A percentile compares a stretch with the other conserved stretches of the same genome.
These are phyloP conservation scores for Trypoxylon attenuatum DNA, from an alignment of 2,888 invertebrate species.

Conservation along the genomic window DNA sequence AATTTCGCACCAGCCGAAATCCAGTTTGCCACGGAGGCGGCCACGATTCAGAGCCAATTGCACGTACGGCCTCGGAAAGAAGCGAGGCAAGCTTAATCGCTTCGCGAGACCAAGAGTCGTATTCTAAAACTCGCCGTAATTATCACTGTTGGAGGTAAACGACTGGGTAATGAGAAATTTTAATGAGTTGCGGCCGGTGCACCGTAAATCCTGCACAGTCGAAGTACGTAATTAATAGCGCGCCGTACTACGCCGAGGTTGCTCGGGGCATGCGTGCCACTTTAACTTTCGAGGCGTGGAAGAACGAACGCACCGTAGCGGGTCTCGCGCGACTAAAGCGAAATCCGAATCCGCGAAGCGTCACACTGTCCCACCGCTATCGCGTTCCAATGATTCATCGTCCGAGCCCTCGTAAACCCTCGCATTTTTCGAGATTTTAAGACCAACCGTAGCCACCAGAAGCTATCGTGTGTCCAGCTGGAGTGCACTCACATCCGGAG, in stretches of 20 bases:
- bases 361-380: neutral
- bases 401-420: no score
- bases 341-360: neutral
- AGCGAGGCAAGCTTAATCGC: conserved; percentile 7
- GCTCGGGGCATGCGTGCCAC: conserved; percentile 3
- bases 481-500: no score
- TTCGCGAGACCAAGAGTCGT: neutral
- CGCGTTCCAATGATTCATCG: no score
- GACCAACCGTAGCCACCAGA: no score
- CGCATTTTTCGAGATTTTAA: no score
- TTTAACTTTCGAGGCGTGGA: conserved; percentile 6
- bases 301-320: neutral
- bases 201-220: conserved; percentile 17
- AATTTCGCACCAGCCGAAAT: no score
- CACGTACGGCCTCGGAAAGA: conserved; percentile 4
- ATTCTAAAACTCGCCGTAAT: conserved; percentile 27
- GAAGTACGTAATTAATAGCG: conserved; percentile 40
- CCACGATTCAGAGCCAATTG: neutral
- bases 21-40: neutral
- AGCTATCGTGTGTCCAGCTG: no score
- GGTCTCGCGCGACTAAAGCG: neutral
- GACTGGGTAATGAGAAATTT: conserved; percentile 44
- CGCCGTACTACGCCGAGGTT: no score
- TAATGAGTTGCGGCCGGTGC: conserved; percentile 37
- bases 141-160: conserved; percentile 33